Conservation (phyloP, 2,797 vertebrate genomes). For the Cichlasoma orientale region DNA sequence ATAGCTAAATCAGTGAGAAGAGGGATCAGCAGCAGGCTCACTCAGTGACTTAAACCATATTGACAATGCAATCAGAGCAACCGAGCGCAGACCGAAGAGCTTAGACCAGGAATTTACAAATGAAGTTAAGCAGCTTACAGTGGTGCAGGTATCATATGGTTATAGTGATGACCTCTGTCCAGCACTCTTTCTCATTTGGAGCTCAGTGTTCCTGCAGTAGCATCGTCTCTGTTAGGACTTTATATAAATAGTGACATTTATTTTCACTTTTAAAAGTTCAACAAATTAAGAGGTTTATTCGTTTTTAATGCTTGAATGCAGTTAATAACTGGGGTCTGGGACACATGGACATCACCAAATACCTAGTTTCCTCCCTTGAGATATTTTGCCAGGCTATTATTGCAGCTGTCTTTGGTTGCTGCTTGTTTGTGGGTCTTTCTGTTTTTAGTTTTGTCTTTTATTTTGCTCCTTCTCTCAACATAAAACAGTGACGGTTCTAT, state of each 20-base stretch:
- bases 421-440: neutral
- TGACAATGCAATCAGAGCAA: constrained; percentile 48
- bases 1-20: constrained; percentile 19
- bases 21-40: constrained; percentile 28
- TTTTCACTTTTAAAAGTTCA: neutral
- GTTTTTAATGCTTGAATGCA: neutral
- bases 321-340: neutral
- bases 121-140: constrained; percentile 68
- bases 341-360: neutral
- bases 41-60: constrained; percentile 54
- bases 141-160: constrained; percentile 63
- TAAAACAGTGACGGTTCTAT: neutral
- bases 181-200: neutral
- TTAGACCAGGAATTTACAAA: constrained; percentile 66
- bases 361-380: neutral
- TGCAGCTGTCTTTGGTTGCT: neutral
- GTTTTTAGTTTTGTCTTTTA: neutral
- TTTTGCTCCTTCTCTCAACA: neutral
- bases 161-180: constrained; percentile 36
- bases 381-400: neutral
- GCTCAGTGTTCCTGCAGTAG: neutral
- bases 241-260: neutral
- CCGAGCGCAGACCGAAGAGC: constrained; percentile 31
- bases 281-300: neutral
- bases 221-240: neutral